A percentile compares a stretch with the other conserved stretches of the same genome.
Evolutionary conservation across 92 coral and sea anemone species (phyloP).

Genomic region (Parazoanthus swiftii): DNA sequence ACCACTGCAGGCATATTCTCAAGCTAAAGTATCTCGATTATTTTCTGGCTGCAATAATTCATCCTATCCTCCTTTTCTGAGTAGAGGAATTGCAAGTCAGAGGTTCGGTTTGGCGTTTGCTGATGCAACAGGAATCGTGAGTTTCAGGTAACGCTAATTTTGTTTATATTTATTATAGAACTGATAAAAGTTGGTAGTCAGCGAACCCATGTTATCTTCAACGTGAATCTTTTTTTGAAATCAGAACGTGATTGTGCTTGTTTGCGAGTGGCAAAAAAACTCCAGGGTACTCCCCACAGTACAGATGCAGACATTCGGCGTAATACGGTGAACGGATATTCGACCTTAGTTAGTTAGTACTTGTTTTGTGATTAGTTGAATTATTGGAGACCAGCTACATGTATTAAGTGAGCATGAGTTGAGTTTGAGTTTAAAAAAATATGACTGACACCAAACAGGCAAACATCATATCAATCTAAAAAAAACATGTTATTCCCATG

Average conservation of each 20-base stretch:
- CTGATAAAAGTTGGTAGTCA: background rate
- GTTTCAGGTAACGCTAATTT: background rate
- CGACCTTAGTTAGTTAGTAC: no score
- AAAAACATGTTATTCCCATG: no score
- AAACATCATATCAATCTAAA: no score
- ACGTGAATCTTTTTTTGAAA: background rate
- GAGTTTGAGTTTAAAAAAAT: no score
- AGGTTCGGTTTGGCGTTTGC: background rate
- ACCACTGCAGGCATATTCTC: constrained; percentile 10
- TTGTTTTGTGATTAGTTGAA: no score
- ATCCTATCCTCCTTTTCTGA: background rate
- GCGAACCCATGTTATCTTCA: no score
- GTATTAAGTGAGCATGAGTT: no score
- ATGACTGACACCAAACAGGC: no score
- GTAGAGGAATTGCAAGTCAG: background rate
- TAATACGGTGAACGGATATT: background rate
- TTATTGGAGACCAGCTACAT: no score
- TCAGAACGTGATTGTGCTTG: background rate
- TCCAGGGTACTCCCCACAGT: background rate
- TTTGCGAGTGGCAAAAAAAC: background rate
- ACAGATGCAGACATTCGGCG: background rate
- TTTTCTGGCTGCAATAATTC: background rate
- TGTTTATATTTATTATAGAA: background rate
- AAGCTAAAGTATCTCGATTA: constrained; percentile 5
- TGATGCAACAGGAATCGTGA: constrained; percentile 35